Conservation (phyloP, 2,113 vertebrate species). For the Phaetusa simplex region DNA sequence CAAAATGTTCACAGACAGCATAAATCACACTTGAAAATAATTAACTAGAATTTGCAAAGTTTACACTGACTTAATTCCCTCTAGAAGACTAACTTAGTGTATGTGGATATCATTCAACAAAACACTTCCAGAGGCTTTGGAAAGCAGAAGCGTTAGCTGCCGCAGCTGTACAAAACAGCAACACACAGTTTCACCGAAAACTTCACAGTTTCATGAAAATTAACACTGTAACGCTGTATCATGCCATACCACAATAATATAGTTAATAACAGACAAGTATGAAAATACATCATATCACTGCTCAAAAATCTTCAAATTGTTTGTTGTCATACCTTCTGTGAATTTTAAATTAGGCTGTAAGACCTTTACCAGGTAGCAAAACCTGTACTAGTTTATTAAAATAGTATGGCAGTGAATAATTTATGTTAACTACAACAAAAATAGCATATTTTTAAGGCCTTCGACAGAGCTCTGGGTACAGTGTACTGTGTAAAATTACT, state of each 20-base stretch:
- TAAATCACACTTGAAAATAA: neutral
- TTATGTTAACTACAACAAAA: neutral
- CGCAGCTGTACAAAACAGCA: neutral
- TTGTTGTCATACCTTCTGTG: neutral
- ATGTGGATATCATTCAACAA: neutral
- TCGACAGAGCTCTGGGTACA: neutral
- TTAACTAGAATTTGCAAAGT: neutral
- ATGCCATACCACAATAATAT: neutral
- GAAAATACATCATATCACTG: neutral
- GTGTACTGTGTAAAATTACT: neutral
- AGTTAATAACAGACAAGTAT: neutral
- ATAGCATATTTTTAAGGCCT: neutral
- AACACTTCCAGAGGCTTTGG: neutral
- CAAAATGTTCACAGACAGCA: neutral
- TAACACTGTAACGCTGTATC: neutral
- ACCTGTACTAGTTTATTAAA: neutral
- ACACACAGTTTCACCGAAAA: neutral
- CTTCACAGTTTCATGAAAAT: neutral
- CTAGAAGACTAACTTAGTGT: neutral
- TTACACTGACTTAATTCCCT: neutral
- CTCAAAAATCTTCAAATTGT: neutral
- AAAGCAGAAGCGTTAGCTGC: neutral
- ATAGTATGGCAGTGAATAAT: too few species aligned
- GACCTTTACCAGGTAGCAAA: neutral
- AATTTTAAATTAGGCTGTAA: neutral